These are phyloP conservation scores for Drosophila dunni DNA, from an alignment of 1,140 invertebrate genomes.

Conservation along the genomic window DNA sequence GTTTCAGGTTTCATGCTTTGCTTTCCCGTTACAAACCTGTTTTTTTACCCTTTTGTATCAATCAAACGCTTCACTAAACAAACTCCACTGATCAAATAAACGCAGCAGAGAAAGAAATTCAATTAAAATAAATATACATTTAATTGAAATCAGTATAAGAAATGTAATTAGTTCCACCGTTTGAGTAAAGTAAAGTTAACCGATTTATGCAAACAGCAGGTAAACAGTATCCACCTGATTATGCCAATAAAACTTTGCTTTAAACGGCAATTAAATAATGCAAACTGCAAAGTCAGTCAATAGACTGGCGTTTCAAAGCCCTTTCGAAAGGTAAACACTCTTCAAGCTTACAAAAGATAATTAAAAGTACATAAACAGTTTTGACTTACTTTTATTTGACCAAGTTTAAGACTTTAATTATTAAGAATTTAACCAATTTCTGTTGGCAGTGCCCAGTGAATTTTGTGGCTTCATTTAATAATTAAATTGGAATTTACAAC, in stretches of 20 bases:
- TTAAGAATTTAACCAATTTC: not conserved
- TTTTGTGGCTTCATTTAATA: not conserved
- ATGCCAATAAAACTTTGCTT: conserved; percentile 14
- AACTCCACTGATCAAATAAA: conserved; percentile 3
- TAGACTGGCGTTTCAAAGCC: conserved; percentile 9
- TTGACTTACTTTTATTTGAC: conserved; percentile 2
- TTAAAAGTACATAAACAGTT: conserved; percentile 15
- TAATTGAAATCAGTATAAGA: conserved; percentile 70
- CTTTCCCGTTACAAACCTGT: conserved; percentile 2
- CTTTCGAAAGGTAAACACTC: conserved; percentile 7
- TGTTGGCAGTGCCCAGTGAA: not conserved
- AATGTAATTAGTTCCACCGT: conserved; percentile 54
- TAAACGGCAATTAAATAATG: conserved; percentile 34
- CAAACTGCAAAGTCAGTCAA: conserved; percentile 20
- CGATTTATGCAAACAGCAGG: conserved; percentile 66
- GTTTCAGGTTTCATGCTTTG: not conserved
- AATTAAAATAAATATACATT: conserved; percentile 76
- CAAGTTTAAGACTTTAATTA: not conserved
- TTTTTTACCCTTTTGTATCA: conserved; percentile 51
- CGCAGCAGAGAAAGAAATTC: conserved; percentile 50
- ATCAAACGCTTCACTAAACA: conserved; percentile 63
- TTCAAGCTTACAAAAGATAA: conserved; percentile 12
- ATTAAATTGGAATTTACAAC: not conserved
- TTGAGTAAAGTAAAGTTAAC: conserved; percentile 45
- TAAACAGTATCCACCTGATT: conserved; percentile 2